Evolutionary conservation across 2,797 vertebrate species (phyloP).

Genomic region (Rhincodon typus): DNA sequence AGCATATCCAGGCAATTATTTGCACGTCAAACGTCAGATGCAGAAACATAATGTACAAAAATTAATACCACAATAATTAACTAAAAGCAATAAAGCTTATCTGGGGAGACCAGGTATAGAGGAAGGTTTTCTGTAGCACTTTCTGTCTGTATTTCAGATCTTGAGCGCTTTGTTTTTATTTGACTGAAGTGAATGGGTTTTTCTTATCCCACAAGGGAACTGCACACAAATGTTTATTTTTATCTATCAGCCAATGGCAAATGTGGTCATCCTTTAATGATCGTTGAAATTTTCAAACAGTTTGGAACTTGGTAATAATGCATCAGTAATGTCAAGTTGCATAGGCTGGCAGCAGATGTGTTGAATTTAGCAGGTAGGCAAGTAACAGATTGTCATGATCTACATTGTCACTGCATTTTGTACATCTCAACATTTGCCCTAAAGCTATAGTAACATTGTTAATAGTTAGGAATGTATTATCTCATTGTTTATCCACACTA

Average conservation of each 20-base stretch:
- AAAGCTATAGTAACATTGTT: not conserved
- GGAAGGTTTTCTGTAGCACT: too few species aligned
- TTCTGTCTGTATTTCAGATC: too few species aligned
- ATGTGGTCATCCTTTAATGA: not conserved
- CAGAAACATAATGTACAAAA: not conserved
- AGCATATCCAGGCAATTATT: not conserved
- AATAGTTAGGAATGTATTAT: not conserved
- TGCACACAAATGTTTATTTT: not conserved
- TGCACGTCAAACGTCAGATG: not conserved
- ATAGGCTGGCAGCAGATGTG: not conserved
- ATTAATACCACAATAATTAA: not conserved
- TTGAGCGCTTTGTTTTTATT: too few species aligned
- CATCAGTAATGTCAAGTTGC: not conserved
- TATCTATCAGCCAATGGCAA: not conserved
- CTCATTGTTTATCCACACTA: not conserved
- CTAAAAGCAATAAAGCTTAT: not conserved
- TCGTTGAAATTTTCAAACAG: not conserved
- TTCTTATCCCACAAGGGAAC: not conserved
- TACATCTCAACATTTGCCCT: not conserved
- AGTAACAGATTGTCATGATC: not conserved
- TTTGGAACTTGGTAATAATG: not conserved
- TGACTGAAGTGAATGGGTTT: not conserved
- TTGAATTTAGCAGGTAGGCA: not conserved
- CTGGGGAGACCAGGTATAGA: not conserved
- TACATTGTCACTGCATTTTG: not conserved